These are phyloP conservation scores for Cavia aperea DNA, from an alignment of 2,113 vertebrate species.

Conservation along the genomic window DNA sequence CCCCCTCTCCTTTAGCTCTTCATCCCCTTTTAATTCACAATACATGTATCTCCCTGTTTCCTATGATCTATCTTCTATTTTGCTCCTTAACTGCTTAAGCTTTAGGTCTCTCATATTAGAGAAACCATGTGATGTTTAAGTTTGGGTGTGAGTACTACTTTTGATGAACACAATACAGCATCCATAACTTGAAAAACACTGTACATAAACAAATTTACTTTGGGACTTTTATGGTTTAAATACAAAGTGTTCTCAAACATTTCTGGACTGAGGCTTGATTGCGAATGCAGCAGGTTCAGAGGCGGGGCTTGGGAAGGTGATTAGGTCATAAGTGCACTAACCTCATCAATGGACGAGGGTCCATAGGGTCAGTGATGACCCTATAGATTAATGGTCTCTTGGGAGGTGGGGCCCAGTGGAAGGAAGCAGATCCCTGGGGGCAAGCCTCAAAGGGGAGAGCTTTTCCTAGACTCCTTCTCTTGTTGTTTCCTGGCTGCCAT, in stretches of 20 bases:
- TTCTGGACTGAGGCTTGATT: background rate
- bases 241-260: background rate
- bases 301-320: background rate
- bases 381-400: background rate
- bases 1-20: background rate
- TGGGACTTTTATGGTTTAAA: background rate
- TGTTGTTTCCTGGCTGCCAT: background rate
- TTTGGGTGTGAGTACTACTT: background rate
- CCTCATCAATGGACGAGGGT: too few relatives aligned
- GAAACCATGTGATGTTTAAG: background rate
- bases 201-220: background rate
- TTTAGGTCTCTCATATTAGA: background rate
- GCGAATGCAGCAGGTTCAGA: background rate
- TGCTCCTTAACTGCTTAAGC: background rate
- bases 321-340: background rate
- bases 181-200: background rate
- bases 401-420: background rate
- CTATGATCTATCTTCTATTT: background rate
- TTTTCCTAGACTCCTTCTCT: background rate
- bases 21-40: background rate
- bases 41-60: background rate
- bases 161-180: background rate
- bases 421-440: background rate
- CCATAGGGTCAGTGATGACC: background rate
- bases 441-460: background rate